Evolutionary conservation across 2,113 vertebrate genomes (phyloP), one percentile per base, ranked within the genome.

Genomic region (Mesocricetus auratus): DNA sequence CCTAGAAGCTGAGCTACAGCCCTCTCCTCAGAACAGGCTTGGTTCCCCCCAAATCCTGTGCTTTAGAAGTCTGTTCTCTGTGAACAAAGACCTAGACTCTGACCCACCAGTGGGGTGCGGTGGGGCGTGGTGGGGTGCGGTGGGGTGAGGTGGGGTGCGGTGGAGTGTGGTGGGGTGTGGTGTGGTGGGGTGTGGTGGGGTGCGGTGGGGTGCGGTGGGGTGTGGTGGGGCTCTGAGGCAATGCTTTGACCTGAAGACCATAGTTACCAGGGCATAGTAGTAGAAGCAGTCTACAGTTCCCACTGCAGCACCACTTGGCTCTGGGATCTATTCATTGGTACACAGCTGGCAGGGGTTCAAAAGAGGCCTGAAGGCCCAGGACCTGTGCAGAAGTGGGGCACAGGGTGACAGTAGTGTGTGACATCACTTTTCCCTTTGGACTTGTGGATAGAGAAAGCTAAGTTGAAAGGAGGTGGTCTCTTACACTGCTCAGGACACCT

Each of bases 1-100:
- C 56, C 2, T 0, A 3, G 47, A 50, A 13, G n/a, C 47, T 3
- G 0, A 47, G 7, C 12, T 53, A 0, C 0, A 2, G 4, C 64
- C 26, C 21, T 33, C 12, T 53, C 83, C 45, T 58, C 79, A 45
- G 17, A 42, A 16, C 16, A 9, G 0, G 0, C 12, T 56, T n/a
- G 1, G 8, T 33, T 17, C 60, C 42, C 9, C 45, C 82, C 71
- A 45, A 17, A 31, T 21, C 11, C 33, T 7, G 5, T 1, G 33
- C 53, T 33, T 11, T 53, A n/a, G 16, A 82, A 77, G 11, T 0
- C 58, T 10, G 0, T 26, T 45, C 74, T 83, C 75, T 6, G 0
- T 11, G 74, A 31, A 42, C 17, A 0, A 15, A 19, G 50, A 33
- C 33, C 64, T 58, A 69, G 22, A 33, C 83, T 4, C 19, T 45